These are phyloP conservation scores for Drosophila teissieri DNA, from an alignment of 1,140 invertebrate species.

Conservation along the genomic window DNA sequence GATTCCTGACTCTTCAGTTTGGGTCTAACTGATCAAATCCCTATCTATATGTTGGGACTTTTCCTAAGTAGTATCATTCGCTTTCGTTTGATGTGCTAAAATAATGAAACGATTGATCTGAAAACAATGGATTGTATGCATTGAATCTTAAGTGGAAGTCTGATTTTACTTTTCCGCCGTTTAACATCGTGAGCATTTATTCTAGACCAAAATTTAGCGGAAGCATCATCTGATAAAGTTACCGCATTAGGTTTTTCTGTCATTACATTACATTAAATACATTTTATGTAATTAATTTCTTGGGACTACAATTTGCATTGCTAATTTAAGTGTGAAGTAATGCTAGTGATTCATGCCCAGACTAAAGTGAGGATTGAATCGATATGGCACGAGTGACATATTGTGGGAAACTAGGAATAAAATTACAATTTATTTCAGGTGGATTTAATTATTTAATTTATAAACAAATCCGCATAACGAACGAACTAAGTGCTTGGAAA, in stretches of 20 bases:
- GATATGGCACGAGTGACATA: background rate
- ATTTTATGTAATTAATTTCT: slow-evolving; percentile 1
- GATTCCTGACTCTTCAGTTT: no score
- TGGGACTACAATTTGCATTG: background rate
- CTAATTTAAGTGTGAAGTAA: background rate
- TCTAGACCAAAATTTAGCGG: background rate
- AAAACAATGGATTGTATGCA: no score
- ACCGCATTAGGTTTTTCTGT: background rate
- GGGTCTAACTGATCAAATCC: no score
- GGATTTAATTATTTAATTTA: slow-evolving; percentile 4
- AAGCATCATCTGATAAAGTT: background rate
- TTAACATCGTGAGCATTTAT: background rate
- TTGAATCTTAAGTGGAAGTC: no score
- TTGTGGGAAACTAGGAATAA: background rate
- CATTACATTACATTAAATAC: background rate
- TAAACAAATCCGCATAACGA: slow-evolving; percentile 19
- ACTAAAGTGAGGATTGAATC: background rate
- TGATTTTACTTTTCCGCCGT: no score
- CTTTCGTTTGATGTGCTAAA: no score
- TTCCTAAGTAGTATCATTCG: no score
- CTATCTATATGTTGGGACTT: no score
- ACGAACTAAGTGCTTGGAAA: background rate
- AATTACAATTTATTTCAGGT: slow-evolving; percentile 3
- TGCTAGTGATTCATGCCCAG: background rate
- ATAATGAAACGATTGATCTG: no score